Conservation (phyloP, 2,797 vertebrate species). For the Sebastolobus alascanus region DNA sequence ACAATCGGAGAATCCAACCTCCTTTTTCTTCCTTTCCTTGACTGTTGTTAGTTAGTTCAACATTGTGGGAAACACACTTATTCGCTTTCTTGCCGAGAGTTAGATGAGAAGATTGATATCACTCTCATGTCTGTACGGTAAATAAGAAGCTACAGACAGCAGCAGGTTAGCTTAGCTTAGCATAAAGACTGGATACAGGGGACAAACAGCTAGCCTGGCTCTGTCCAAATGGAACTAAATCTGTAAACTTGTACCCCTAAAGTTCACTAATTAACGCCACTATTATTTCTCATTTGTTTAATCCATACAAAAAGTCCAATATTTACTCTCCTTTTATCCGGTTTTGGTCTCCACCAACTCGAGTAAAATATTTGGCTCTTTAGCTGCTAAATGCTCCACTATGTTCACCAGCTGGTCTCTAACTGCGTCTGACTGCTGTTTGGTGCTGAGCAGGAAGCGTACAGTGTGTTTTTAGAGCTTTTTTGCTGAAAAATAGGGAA, state of each 20-base stretch:
- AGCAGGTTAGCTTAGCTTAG: background rate
- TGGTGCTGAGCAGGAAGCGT: background rate
- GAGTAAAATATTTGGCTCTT: background rate
- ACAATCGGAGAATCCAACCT: background rate
- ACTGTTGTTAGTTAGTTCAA: background rate
- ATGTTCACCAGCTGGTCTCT: background rate
- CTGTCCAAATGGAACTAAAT: slow-evolving; percentile 8
- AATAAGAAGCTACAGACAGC: background rate
- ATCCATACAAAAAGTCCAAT: background rate
- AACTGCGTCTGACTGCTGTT: background rate
- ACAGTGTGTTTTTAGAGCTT: too few species aligned
- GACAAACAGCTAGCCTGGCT: background rate
- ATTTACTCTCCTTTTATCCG: too few species aligned
- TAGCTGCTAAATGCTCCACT: background rate
- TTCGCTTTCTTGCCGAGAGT: background rate
- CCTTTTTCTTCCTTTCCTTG: background rate
- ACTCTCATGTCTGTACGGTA: background rate
- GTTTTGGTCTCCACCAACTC: too few species aligned
- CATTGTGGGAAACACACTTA: background rate
- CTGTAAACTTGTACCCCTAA: background rate
- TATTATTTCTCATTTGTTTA: background rate
- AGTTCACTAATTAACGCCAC: background rate
- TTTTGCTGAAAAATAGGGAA: background rate
- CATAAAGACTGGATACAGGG: slow-evolving; percentile 1
- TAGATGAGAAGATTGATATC: background rate